Evolutionary conservation across 2,888 invertebrate species (phyloP), one percentile per base, ranked within the genome.

Genomic region (Seira ritae): DNA sequence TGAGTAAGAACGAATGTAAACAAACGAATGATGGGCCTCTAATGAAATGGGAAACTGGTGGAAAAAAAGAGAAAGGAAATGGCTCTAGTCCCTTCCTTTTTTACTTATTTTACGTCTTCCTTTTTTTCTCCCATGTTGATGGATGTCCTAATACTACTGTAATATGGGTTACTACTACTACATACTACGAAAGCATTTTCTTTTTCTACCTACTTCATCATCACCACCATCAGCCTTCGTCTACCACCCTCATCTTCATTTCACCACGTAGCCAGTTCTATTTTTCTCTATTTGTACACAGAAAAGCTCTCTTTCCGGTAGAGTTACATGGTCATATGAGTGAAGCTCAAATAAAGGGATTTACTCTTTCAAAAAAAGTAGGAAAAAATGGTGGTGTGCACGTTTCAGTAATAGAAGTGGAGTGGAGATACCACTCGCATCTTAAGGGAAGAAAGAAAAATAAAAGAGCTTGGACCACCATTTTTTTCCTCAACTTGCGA

Each of bases 1-100:
- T 69, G 77, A 81, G 71, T 72, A 62, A 79, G 66, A 79, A 79
- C 22, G 46, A 74, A 69, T 68, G 80, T 67, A 82, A 74, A 85
- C 83, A 78, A 78, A 80, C 73, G 68, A 78, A 67, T 70, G 75
- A 81, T 69, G 69, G 82, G 73, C 60, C 75, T 84, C 79, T 75
- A 73, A 74, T 73, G 75, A 70, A 80, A 80, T 71, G 79, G 62
- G 73, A 80, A 84, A 80, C 62, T 74, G 60, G 46, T 55, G 65
- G 70, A 71, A 78, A 42, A 68, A 68, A 46, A 55, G 31, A 68
- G 71, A 19, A 42, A 84, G 80, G 78, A 85, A 85, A 79, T 69
- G 69, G 68, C 46, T 50, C 72, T 37, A 50, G 74, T n/a, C n/a
- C 31, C 71, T 75, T 74, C 66, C 70, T 74, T 74, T n/a, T n/a